These are phyloP conservation scores for Plecturocebus donacophilus DNA, from an alignment of 2,113 vertebrate species.

Conservation along the genomic window DNA sequence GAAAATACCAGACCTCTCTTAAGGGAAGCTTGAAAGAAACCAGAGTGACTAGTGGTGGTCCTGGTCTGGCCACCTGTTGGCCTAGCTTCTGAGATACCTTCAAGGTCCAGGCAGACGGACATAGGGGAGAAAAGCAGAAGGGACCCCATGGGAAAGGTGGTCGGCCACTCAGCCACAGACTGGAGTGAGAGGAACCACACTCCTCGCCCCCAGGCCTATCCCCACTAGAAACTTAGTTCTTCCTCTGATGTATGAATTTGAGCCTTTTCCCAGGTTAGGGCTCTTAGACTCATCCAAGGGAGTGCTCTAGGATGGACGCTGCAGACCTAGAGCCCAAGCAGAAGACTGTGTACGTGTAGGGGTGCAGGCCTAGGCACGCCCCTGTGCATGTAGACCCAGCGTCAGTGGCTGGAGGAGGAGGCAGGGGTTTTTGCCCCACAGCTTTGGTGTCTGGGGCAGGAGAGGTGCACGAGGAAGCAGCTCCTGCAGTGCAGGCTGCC, in stretches of 20 bases:
- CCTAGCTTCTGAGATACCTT: slow-evolving; percentile 93
- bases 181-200: background rate
- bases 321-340: background rate
- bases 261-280: background rate
- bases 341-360: accelerated
- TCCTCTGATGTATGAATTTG: background rate
- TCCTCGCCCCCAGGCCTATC: background rate
- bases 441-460: background rate
- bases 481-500: background rate
- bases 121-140: slow-evolving; percentile 80
- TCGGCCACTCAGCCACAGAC: slow-evolving; percentile 71
- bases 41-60: background rate
- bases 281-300: background rate
- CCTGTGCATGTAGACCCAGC: background rate
- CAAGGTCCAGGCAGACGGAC: slow-evolving; percentile 84
- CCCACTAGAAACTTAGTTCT: background rate
- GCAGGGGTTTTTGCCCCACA: background rate
- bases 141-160: slow-evolving; percentile 77
- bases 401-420: background rate
- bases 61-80: slow-evolving; percentile 70
- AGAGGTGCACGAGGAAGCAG: background rate
- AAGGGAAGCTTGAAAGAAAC: background rate
- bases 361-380: accelerated
- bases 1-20: background rate
- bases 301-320: background rate